Evolutionary conservation across 2,797 vertebrate species (phyloP).

Genomic region (Ambastaia sidthimunki): DNA sequence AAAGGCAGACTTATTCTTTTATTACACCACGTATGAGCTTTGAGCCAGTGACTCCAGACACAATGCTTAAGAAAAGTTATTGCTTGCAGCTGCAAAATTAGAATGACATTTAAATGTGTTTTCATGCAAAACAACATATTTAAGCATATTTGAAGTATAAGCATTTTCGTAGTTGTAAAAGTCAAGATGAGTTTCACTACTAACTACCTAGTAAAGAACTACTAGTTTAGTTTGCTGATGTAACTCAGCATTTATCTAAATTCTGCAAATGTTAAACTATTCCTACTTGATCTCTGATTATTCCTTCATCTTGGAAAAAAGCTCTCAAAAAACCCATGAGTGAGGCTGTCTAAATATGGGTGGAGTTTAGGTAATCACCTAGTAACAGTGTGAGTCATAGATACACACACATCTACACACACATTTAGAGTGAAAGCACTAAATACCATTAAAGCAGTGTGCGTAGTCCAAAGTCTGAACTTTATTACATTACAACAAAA

Average conservation of each 20-base stretch:
- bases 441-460: not conserved
- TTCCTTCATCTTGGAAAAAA: constrained; percentile 17
- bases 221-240: not conserved
- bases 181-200: not conserved
- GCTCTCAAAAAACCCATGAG: not conserved
- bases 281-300: not conserved
- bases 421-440: not conserved
- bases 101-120: not conserved
- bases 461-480: constrained; percentile 42
- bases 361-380: constrained; percentile 57
- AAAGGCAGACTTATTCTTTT: not conserved
- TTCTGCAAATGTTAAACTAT: not conserved
- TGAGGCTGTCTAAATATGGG: constrained; percentile 70
- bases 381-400: constrained; percentile 50
- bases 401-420: constrained; percentile 37
- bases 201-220: not conserved
- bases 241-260: not conserved
- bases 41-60: constrained; percentile 21
- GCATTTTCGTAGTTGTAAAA: not conserved
- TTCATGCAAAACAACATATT: constrained; percentile 14
- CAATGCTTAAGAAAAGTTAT: constrained; percentile 5
- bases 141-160: not conserved
- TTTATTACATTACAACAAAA: constrained; percentile 9
- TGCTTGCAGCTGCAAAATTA: constrained; percentile 11
- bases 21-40: constrained; percentile 9